A percentile compares a stretch with the other conserved stretches of the same genome.
Evolutionary conservation across 2,113 vertebrate species (phyloP).

Genomic region (Sylvia atricapilla): DNA sequence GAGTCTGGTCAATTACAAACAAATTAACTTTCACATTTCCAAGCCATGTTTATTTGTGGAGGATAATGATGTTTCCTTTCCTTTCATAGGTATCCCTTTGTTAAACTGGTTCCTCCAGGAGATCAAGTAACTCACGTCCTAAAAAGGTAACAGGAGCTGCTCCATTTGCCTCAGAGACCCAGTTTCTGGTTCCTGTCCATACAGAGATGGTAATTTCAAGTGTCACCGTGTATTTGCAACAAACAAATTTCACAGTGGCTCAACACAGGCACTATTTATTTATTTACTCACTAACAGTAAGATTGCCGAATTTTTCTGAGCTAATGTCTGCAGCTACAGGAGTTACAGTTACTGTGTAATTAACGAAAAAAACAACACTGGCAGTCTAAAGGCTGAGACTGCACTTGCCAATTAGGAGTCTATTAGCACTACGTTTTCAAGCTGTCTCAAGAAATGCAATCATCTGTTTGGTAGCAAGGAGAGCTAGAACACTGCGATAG

Average conservation of each 20-base stretch:
- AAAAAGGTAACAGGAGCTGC: slow-evolving; percentile 40
- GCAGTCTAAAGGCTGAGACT: neutral
- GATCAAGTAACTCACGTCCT: slow-evolving; percentile 54
- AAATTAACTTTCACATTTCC: slow-evolving; percentile 16
- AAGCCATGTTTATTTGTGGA: slow-evolving; percentile 3
- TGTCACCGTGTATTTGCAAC: neutral
- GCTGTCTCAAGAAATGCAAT: neutral
- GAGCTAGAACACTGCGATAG: neutral
- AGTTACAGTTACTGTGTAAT: neutral
- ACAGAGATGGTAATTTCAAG: neutral
- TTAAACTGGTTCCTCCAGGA: slow-evolving; percentile 47
- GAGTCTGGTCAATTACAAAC: neutral
- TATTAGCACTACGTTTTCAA: neutral
- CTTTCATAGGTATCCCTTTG: slow-evolving; percentile 37
- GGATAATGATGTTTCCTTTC: slow-evolving; percentile 17
- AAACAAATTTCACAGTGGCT: neutral
- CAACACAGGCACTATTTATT: neutral
- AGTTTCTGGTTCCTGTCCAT: slow-evolving; percentile 34
- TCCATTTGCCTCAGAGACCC: neutral
- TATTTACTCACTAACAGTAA: neutral
- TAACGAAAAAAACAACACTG: neutral
- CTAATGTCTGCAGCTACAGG: neutral
- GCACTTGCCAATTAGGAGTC: neutral
- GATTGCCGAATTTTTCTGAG: neutral
- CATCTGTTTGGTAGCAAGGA: neutral